Evolutionary conservation across 92 coral and sea anemone species (phyloP), one percentile per base, ranked within the genome.

Genomic region (Parazoanthus swiftii): DNA sequence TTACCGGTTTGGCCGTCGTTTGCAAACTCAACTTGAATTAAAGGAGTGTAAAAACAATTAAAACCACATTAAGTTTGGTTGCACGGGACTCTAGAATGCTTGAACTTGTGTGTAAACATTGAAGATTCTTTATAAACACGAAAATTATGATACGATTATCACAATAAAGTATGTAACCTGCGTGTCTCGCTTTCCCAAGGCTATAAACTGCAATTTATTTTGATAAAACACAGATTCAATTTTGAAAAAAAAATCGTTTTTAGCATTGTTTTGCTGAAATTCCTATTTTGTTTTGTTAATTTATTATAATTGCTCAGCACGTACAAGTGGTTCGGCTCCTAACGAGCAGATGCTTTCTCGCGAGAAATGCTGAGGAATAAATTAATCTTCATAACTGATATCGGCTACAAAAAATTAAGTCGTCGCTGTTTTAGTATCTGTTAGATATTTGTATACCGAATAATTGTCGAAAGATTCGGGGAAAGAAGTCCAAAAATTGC

Each of bases 71-170:
- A 70, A 72, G 3, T 14, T 29, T 70, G 43, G 29, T 25, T 67
- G 23, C 33, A 36, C 38, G 37, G 4, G 71, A 21, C 43, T 42
- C 78, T 26, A 84, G 18, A 68, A 66, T 83, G 78, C 59, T 84
- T 84, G 39, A 76, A 39, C 70, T 75, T 75, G 16, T 9, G 48
- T 43, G 77, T 68, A 84, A 68, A 84, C 77, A 83, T 5, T 70
- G 16, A 25, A 73, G 42, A 25, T 71, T 84, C 72, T 71, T 26
- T 48, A 71, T 46, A 25, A 84, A 84, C 78, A 84, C 43, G 44
- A 44, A 39, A 70, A 84, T 71, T 46, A 84, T 84, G 20, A 35
- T 29, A 84, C 33, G 18, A 70, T 68, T 84, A 70, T 36, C 18
- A 25, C 7, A 10, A n/a, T 21, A 18, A 56, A 6, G 37, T 10